Percentiles rank a stretch among this genome's conserved stretches.
Conservation (phyloP, 2,113 vertebrate genomes). For the Passerina amoena region DNA sequence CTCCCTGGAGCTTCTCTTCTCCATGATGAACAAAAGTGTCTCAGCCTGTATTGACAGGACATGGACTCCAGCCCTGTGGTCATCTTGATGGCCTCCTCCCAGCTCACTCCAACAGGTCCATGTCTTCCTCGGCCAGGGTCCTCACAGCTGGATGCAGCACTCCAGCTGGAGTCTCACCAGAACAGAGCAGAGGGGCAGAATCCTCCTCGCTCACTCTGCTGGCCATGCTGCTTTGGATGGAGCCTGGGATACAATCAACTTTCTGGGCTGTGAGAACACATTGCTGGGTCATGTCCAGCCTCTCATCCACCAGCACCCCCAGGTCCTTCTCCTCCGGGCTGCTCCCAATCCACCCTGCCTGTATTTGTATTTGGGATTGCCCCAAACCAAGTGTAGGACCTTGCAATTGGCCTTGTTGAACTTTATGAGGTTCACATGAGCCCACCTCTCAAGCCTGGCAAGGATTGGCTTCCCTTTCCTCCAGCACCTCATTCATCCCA, state of each 20-base stretch:
- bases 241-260: not conserved
- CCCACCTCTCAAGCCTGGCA: not conserved
- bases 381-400: not conserved
- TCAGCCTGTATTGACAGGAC: not conserved
- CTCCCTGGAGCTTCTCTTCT: not conserved
- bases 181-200: not conserved
- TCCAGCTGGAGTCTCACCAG: not conserved
- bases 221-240: not conserved
- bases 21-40: not conserved
- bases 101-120: not conserved
- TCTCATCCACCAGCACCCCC: not conserved
- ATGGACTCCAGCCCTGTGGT: not conserved
- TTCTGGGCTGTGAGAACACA: not conserved
- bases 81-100: not conserved
- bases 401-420: not conserved
- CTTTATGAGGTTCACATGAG: not conserved
- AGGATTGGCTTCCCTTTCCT: not conserved
- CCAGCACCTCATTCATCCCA: not conserved
- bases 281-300: not conserved
- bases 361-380: not conserved
- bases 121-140: too few species aligned
- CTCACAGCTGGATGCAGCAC: not conserved
- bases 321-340: not conserved
- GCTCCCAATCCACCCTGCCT: not conserved
- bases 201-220: rapidly evolving